Base-by-base conservation (phyloP, 1,140 invertebrate species). In the Harlomillsia oculata region DNA sequence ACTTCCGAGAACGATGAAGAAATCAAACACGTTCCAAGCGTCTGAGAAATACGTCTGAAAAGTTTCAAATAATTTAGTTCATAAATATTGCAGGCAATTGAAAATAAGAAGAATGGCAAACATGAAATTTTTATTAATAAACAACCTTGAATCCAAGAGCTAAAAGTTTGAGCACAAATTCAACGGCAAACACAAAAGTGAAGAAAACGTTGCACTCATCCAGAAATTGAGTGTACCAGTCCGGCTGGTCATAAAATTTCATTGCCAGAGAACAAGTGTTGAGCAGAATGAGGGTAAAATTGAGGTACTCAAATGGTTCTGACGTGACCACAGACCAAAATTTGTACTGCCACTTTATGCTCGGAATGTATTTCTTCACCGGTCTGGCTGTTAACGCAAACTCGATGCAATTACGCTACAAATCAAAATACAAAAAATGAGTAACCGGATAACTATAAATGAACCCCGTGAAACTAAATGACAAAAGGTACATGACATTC, bases 301-400 rank as follows among this genome's bases (percentile, higher is more conserved):
- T 97, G 23, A 89, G 88, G 72, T 99, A 99, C 72, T 99, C 97
- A 75, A 99, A 99, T 4, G 89, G 88, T 68, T 92, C 89, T 11
- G 96, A 99, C 6, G 96, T 99, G 13, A 99, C 95, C 73, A 99
- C 95, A 90, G 93, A 97, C 97, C 97, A 99, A 18, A 98, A 85
- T 78, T 95, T 94, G 74, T 99, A 99, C 72, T 99, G 96, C 69
- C 96, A 87, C 59, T 90, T 81, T 71, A 95, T 90, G 71, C 97
- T 96, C 14, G 96, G 96, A 76, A 99, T 99, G 75, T 99, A 99
- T 44, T 93, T 82, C 52, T 85, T 76, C 21, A 96, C 87, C 1
- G 96, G 95, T 74, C 97, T 97, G 13, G 94, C 96, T 79, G 97
- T 99, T 64, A 99, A 73, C 25, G 96, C 95, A 77, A 99, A 99